phyloP scores from a whole-genome alignment of 2,888 invertebrate genomes.

The Eupithecia pulchellata region DNA sequence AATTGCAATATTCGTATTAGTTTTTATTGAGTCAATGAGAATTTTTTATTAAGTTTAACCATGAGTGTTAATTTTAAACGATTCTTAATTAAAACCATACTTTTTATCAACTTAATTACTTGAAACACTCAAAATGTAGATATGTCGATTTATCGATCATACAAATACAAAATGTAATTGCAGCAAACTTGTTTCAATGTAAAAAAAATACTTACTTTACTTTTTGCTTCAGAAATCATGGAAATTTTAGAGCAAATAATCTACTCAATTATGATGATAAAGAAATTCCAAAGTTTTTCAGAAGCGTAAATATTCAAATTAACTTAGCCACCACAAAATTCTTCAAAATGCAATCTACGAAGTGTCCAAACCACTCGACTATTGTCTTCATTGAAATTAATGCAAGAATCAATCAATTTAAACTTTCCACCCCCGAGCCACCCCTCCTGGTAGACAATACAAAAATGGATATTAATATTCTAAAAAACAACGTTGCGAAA shows the following conservation, averaged over 20 bases:
- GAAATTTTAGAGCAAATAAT: not conserved
- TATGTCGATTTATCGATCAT: not conserved
- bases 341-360: constrained; percentile 67
- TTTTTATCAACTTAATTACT: constrained; percentile 3
- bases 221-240: not conserved
- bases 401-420: constrained; percentile 83
- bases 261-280: not conserved
- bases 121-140: not conserved
- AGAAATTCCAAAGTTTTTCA: not conserved
- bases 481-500: constrained; percentile 78
- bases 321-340: constrained; percentile 26
- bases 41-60: constrained; percentile 22
- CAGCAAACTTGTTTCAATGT: not conserved
- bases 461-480: constrained; percentile 82
- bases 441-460: constrained; percentile 67
- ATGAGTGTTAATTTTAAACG: not conserved
- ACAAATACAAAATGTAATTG: constrained; percentile 13
- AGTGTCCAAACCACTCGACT: constrained; percentile 73
- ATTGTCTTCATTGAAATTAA: constrained; percentile 84
- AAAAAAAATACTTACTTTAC: not conserved
- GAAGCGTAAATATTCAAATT: constrained; percentile 25
- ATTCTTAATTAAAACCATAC: not conserved
- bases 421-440: constrained; percentile 63
- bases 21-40: constrained; percentile 30
- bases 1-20: constrained; percentile 40